Evolutionary conservation across 2,888 invertebrate genomes (phyloP).

Genomic region (Sympetrum striolatum): DNA sequence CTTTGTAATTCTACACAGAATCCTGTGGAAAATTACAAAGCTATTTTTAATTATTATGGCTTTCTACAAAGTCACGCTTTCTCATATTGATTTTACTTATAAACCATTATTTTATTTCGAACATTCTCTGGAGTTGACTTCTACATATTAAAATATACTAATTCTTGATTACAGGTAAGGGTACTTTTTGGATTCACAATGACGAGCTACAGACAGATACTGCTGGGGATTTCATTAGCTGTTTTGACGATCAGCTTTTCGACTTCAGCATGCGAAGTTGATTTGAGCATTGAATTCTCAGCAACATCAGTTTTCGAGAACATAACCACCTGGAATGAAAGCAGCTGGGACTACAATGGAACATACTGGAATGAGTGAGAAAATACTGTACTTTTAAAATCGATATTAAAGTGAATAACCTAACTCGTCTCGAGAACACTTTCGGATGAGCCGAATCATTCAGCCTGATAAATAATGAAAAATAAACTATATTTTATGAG

Average conservation of each 20-base stretch:
- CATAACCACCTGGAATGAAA: background rate
- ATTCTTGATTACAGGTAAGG: background rate
- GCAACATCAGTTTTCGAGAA: conserved; percentile 12
- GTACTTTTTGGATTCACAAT: background rate
- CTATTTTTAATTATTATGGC: no score
- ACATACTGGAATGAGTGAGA: conserved; percentile 6
- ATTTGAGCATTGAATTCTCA: conserved; percentile 8
- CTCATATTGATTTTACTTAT: no score
- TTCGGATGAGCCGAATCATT: no score
- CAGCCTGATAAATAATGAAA: background rate
- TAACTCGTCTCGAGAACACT: no score
- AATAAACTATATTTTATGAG: no score
- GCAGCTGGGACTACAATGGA: background rate
- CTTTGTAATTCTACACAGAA: no score
- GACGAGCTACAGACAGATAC: background rate
- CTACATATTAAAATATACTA: no score
- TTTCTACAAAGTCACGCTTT: no score
- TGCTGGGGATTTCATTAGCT: conserved; percentile 2
- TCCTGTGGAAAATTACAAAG: no score
- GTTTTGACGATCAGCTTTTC: background rate
- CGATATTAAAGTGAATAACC: no score
- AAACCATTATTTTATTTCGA: no score
- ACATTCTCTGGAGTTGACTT: no score
- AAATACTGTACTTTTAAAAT: background rate
- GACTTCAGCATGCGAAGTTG: conserved; percentile 9